phyloP scores from a whole-genome alignment of 2,113 vertebrate species.

The Carassius auratus region DNA sequence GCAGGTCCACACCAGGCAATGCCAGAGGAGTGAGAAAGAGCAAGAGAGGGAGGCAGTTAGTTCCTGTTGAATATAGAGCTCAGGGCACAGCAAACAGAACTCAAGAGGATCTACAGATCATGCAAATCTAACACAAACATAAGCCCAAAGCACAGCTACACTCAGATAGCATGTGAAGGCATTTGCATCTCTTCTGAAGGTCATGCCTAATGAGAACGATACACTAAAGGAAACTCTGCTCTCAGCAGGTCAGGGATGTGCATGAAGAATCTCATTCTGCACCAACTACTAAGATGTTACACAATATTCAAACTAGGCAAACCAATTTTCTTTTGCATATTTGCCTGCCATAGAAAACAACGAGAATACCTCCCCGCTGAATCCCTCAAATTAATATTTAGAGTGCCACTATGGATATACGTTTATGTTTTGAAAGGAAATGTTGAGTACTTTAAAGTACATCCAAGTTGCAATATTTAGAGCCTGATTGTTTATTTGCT shows the following conservation, averaged over 20 bases:
- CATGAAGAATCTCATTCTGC: neutral
- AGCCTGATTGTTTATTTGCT: no score
- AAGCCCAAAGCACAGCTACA: conserved; percentile 35
- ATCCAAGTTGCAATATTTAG: neutral
- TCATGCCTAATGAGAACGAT: neutral
- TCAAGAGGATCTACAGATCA: conserved; percentile 40
- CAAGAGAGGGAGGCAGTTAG: conserved; percentile 67
- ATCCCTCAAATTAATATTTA: neutral
- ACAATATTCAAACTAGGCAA: neutral
- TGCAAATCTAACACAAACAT: conserved; percentile 43
- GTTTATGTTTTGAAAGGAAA: neutral
- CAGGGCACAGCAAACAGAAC: conserved; percentile 39
- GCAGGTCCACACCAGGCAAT: conserved; percentile 58
- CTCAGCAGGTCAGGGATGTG: neutral
- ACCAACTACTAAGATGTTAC: neutral
- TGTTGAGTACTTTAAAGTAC: neutral
- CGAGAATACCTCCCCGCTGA: neutral
- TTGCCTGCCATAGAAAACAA: neutral
- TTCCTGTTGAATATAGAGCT: conserved; percentile 61
- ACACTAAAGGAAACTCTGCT: neutral
- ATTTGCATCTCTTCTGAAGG: neutral
- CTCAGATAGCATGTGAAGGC: conserved; percentile 10
- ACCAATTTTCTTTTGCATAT: neutral
- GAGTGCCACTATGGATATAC: neutral
- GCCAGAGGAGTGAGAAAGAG: conserved; percentile 58